Conservation (phyloP, 1,140 invertebrate species). For the Agrilus planipennis region DNA sequence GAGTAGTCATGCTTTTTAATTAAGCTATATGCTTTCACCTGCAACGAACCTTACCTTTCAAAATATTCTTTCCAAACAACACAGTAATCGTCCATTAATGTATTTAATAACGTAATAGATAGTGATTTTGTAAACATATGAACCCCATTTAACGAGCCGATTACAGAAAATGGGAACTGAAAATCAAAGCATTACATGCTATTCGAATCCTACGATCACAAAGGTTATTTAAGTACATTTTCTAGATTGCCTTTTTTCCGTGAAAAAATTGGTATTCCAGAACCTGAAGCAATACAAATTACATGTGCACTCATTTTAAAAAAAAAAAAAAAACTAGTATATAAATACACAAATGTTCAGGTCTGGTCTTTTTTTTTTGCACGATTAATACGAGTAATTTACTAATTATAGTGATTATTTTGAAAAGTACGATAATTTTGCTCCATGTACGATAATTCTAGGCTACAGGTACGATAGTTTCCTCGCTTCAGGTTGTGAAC, state of each 20-base stretch:
- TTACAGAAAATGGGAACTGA: slow-evolving; percentile 64
- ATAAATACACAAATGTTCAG: not conserved
- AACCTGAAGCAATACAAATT: slow-evolving; percentile 54
- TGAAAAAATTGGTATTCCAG: slow-evolving; percentile 59
- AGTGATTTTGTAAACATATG: slow-evolving; percentile 71
- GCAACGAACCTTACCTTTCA: slow-evolving; percentile 26
- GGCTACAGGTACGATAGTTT: no score
- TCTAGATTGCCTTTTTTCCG: slow-evolving; percentile 54
- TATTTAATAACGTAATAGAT: slow-evolving; percentile 49
- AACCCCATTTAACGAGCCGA: slow-evolving; percentile 73
- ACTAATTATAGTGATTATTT: no score
- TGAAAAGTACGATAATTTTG: no score
- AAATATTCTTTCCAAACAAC: slow-evolving; percentile 64
- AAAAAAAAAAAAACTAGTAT: not conserved
- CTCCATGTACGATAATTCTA: no score
- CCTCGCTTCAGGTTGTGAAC: no score
- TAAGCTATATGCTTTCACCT: no score
- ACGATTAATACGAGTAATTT: no score
- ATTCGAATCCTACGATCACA: slow-evolving; percentile 2
- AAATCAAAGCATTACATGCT: slow-evolving; percentile 21
- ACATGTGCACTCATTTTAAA: slow-evolving; percentile 52
- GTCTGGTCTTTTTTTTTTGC: no score
- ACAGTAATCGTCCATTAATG: slow-evolving; percentile 53
- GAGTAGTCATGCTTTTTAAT: no score
- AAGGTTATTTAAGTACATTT: slow-evolving; percentile 37